phyloP scores from a whole-genome alignment of 2,113 vertebrate species.

The Sturnus vulgaris region DNA sequence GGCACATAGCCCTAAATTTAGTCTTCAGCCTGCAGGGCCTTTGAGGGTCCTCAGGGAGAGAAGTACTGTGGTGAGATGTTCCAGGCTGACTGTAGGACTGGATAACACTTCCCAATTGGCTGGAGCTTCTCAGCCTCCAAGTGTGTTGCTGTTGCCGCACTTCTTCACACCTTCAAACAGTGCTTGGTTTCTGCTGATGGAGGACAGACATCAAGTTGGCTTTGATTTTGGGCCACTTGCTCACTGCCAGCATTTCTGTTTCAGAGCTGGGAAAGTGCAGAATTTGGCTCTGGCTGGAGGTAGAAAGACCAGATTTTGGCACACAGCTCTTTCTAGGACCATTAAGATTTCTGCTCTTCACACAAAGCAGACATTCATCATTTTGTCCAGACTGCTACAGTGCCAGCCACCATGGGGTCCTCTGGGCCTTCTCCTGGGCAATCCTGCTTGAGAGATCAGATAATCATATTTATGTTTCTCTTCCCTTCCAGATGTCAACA shows the following conservation, averaged over 20 bases:
- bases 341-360: not conserved
- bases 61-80: not conserved
- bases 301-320: not conserved
- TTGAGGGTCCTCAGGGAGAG: not conserved
- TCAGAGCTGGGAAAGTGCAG: not conserved
- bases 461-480: slow-evolving; percentile 33
- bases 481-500: slow-evolving; percentile 90
- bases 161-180: not conserved
- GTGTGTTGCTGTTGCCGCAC: not conserved
- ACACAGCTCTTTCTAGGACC: not conserved
- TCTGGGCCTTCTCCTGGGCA: not conserved
- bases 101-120: not conserved
- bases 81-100: not conserved
- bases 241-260: not conserved
- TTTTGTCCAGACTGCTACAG: not conserved
- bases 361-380: not conserved
- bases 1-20: not conserved
- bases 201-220: not conserved
- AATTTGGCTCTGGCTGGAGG: not conserved
- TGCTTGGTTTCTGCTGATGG: not conserved
- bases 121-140: not conserved
- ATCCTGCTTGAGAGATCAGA: not conserved
- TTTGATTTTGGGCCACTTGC: not conserved
- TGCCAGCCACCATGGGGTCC: not conserved
- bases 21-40: not conserved